Evolutionary conservation across 92 coral and sea anemone genomes (phyloP), one percentile per base, ranked within the genome.

Genomic region (Plumapathes pennacea): DNA sequence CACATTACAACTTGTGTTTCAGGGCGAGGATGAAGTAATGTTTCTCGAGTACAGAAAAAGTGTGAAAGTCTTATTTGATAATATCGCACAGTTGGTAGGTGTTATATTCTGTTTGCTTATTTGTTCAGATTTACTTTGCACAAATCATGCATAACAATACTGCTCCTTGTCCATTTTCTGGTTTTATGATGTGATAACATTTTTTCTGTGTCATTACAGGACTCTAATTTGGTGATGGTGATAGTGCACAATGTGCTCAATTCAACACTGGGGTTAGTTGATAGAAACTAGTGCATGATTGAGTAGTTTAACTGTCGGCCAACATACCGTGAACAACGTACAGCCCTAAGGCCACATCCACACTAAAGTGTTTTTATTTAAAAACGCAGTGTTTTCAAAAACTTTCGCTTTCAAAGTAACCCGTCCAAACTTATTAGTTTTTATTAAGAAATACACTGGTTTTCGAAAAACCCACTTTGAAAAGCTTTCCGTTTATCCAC

Each of bases 1-100:
- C n/a, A n/a, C n/a, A n/a, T n/a, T n/a, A n/a, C n/a, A n/a, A n/a
- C n/a, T n/a, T n/a, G n/a, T 29, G 8, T 42, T 50, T 8, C 50
- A 92, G 98, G 96, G 90, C 31, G 98, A 92, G 79, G 98, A 92
- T 50, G 98, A 92, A 80, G 96, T 83, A 0, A 92, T 92, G 98
- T 92, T 92, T 60, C 64, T 92, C 36, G 98, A 92, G 32, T 92
- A 75, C 64, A 88, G 98, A 54, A 92, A 92, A 32, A 84, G 84
- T 48, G 64, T 88, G 73, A 92, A 92, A 68, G 76, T 88, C 24
- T 34, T 92, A 32, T 92, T 92, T 88, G 96, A 92, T 57, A 92
- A 92, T 58, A 84, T 84, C 50, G 84, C 96, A 34, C 98, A 92
- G 41, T 76, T 88, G 89, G 98, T 92, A 83, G 21, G 73, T 38